Base-by-base conservation (phyloP, 2,113 vertebrate species). In the Leptosomus discolor region DNA sequence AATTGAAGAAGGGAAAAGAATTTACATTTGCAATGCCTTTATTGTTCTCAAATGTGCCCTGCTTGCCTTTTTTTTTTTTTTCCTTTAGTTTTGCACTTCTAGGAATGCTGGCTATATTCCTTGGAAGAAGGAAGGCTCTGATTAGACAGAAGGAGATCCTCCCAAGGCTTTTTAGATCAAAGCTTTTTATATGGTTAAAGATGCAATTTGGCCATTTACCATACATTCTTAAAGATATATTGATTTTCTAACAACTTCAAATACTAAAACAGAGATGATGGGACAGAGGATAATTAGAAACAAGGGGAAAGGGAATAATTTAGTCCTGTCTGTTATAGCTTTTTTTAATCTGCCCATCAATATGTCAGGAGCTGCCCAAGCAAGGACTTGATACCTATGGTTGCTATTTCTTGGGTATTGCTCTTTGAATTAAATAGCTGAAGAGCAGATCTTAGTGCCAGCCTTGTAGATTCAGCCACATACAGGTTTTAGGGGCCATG, bases 401-500 rank as follows among this genome's bases (percentile, higher is more conserved):
- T 67, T 39, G 36, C 88, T 92, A n/a, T 46, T 45, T 93, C 74
- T 56, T 39, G 69, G 43, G 8, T 92, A 83, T 65, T 85, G 58
- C 36, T 93, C 56, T 97, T 97, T 92, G 41, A 91, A 61, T 85
- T 54, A 85, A 90, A 81, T 21, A 88, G 30, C 29, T 90, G 65
- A 83, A 81, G 81, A 96, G n/a, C 85, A 92, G 68, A 80, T 89
- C 69, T 34, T 81, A 36, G 71, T 95, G 58, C 87, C 85, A 96
- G 60, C 37, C 43, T 78, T 90, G 67, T 53, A 67, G 70, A 80
- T 84, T 96, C 85, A 92, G 45, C 71, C 92, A n/a, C 67, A 43
- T 91, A 77, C 75, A 70, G 88, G n/a, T 77, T 96, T 96, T 95
- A 90, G 76, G 65, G 93, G 85, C 56, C 45, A 14, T 88, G 91